Evolutionary conservation across 2,888 invertebrate genomes (phyloP).

Genomic region (Operophtera brumata): DNA sequence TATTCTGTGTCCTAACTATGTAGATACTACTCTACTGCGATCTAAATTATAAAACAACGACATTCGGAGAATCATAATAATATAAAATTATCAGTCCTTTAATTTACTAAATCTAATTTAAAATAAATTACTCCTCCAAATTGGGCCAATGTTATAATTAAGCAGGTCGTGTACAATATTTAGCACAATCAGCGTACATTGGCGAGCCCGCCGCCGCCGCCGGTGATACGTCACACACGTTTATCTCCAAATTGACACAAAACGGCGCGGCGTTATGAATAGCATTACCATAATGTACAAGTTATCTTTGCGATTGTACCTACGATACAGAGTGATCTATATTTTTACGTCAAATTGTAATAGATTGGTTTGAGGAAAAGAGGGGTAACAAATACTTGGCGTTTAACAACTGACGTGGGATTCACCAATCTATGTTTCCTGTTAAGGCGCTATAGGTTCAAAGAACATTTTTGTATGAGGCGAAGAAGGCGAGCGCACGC

Average conservation of each 20-base stretch:
- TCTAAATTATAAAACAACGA: no score
- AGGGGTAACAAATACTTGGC: neutral
- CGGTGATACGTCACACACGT: constrained; percentile 22
- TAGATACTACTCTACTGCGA: no score
- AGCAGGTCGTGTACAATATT: neutral
- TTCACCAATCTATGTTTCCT: neutral
- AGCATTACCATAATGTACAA: constrained; percentile 30
- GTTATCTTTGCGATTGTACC: constrained; percentile 21
- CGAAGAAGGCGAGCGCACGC: no score
- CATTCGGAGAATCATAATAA: no score
- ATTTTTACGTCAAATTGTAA: constrained; percentile 1
- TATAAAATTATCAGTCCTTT: no score
- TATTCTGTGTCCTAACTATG: no score
- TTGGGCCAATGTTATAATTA: neutral
- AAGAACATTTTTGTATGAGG: no score
- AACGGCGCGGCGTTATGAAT: constrained; percentile 27
- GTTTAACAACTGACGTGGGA: constrained; percentile 3
- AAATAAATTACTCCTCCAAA: no score
- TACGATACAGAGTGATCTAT: neutral
- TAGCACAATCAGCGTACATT: neutral
- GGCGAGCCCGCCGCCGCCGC: constrained; percentile 1
- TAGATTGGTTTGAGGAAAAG: neutral
- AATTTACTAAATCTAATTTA: no score
- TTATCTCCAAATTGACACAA: constrained; percentile 27
- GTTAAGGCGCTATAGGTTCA: no score